These are phyloP conservation scores for Caenorhabditis sinica DNA, from an alignment of 2,888 invertebrate species.

Conservation along the genomic window DNA sequence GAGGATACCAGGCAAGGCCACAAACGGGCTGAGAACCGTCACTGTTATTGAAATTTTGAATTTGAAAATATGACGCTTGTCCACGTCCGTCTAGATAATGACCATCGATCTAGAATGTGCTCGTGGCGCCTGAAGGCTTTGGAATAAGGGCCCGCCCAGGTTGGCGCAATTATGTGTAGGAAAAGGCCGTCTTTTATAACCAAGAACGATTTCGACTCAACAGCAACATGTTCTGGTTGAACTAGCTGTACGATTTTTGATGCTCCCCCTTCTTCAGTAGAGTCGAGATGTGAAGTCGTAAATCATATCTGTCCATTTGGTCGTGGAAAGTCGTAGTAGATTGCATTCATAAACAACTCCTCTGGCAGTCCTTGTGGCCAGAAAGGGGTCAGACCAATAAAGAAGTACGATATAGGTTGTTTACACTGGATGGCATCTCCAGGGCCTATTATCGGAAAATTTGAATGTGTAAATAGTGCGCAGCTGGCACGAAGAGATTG, in stretches of 20 bases:
- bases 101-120: neutral
- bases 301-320: slow-evolving; percentile 8
- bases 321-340: slow-evolving; percentile 10
- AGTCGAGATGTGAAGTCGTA: slow-evolving; percentile 6
- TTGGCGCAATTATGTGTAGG: too few species aligned
- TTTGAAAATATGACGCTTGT: slow-evolving; percentile 6
- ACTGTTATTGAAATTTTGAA: slow-evolving; percentile 6
- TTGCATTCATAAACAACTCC: too few species aligned
- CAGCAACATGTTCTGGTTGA: slow-evolving; percentile 1
- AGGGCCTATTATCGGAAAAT: too few species aligned
- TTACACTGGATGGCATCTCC: too few species aligned
- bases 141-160: too few species aligned
- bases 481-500: too few species aligned
- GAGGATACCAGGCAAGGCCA: slow-evolving; percentile 19
- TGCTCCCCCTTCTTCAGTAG: neutral
- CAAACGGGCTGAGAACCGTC: slow-evolving; percentile 23
- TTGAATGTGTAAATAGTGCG: too few species aligned
- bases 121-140: slow-evolving; percentile 6
- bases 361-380: too few species aligned
- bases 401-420: too few species aligned
- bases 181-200: neutral
- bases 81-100: slow-evolving; percentile 6
- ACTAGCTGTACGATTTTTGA: slow-evolving; percentile 16
- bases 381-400: too few species aligned
- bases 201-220: slow-evolving; percentile 10